Evolutionary conservation across 2,888 invertebrate species (phyloP).

Genomic region (Cataglyphis albicans): DNA sequence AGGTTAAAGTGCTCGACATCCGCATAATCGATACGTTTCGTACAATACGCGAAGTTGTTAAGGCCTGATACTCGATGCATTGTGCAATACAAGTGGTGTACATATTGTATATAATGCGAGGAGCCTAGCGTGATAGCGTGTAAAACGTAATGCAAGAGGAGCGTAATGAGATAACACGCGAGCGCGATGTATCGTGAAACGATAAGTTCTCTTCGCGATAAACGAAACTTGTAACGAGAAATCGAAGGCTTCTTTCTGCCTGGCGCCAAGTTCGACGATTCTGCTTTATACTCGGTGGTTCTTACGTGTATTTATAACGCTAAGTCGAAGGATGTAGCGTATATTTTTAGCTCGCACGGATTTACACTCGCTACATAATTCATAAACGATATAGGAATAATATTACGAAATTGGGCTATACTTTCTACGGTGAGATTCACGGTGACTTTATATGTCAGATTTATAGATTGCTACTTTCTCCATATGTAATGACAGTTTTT

Average conservation of each 20-base stretch:
- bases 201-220: background rate
- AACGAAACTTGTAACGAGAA: background rate
- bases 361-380: slow-evolving; percentile 34
- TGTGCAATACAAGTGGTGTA: background rate
- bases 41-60: slow-evolving; percentile 20
- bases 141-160: background rate
- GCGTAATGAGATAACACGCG: background rate
- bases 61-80: slow-evolving; percentile 8
- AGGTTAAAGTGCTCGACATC: slow-evolving; percentile 53
- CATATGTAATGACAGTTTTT: background rate
- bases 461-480: background rate
- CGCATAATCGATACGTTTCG: slow-evolving; percentile 45
- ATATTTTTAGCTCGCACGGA: slow-evolving; percentile 5
- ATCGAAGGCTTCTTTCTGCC: background rate
- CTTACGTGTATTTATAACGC: background rate
- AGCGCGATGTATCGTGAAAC: background rate
- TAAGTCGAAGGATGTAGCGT: background rate
- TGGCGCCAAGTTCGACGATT: background rate
- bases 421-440: slow-evolving; percentile 12
- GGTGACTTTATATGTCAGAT: background rate
- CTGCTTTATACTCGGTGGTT: background rate
- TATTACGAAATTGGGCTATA: background rate
- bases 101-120: background rate
- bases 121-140: background rate
- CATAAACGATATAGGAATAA: background rate